Conservation (phyloP, 1,140 invertebrate species). For the Papilio helenus region DNA sequence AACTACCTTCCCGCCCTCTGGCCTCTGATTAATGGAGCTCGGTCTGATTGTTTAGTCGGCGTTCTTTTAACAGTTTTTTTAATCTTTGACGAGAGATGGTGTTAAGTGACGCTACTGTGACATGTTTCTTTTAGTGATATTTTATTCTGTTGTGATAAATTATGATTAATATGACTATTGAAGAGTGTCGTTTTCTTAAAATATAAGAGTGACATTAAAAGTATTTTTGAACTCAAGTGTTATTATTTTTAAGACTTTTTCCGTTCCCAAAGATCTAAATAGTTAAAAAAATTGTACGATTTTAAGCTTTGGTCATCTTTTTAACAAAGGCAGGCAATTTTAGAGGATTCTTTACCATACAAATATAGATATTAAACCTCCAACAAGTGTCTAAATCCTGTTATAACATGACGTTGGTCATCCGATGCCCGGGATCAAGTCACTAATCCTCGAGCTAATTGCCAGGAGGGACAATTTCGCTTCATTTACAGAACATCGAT, state of each 20-base stretch:
- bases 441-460: slow-evolving; percentile 75
- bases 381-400: slow-evolving; percentile 76
- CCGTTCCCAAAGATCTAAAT: no score
- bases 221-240: no score
- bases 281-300: no score
- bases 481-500: slow-evolving; percentile 51
- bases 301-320: no score
- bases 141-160: slow-evolving; percentile 23
- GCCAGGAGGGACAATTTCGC: slow-evolving; percentile 60
- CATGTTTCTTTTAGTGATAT: slow-evolving; percentile 26
- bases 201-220: no score
- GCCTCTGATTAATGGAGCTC: slow-evolving; percentile 66
- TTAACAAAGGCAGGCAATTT: not conserved
- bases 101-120: slow-evolving; percentile 58
- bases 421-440: slow-evolving; percentile 73
- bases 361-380: slow-evolving; percentile 45
- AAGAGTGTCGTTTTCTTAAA: no score
- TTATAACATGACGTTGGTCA: slow-evolving; percentile 77
- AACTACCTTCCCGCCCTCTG: slow-evolving; percentile 67
- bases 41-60: slow-evolving; percentile 57
- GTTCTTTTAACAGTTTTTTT: slow-evolving; percentile 61
- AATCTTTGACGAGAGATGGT: slow-evolving; percentile 39
- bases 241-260: no score
- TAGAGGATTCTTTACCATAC: not conserved
- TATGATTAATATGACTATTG: not conserved